phyloP scores from a whole-genome alignment of 2,888 invertebrate species.

The Boloria selene region DNA sequence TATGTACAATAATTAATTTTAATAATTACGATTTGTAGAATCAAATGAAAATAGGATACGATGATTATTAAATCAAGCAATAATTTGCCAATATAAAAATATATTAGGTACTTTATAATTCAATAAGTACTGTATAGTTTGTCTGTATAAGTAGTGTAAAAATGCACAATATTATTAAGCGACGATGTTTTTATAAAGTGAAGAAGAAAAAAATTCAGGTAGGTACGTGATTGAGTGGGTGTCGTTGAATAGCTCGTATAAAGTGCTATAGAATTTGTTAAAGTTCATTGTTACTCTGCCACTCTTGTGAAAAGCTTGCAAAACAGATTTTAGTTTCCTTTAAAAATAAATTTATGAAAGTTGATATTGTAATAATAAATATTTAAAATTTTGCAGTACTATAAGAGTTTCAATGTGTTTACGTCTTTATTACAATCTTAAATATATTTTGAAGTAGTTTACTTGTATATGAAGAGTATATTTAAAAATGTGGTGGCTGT shows the following conservation, averaged over 20 bases:
- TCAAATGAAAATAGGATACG: no score
- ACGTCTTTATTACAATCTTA: neutral
- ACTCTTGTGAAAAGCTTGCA: slow-evolving; percentile 27
- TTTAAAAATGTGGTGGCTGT: no score
- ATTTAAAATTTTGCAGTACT: slow-evolving; percentile 8
- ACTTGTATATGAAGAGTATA: neutral
- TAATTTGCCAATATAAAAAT: neutral
- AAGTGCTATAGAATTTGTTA: slow-evolving; percentile 35
- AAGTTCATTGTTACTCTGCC: slow-evolving; percentile 29
- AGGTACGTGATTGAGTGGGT: slow-evolving; percentile 34
- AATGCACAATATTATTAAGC: slow-evolving; percentile 18
- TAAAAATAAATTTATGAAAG: slow-evolving; percentile 25
- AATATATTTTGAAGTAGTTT: neutral
- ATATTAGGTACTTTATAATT: neutral
- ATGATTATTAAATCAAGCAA: neutral
- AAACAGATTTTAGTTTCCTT: slow-evolving; percentile 18
- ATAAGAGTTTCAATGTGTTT: slow-evolving; percentile 1
- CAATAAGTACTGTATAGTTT: neutral
- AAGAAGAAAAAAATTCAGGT: slow-evolving; percentile 30
- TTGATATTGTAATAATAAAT: slow-evolving; percentile 22
- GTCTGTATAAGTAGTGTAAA: neutral
- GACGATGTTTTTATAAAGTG: slow-evolving; percentile 31
- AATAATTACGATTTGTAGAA: no score
- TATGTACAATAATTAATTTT: no score
- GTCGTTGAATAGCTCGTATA: slow-evolving; percentile 35